phyloP scores from a whole-genome alignment of 2,888 invertebrate genomes.

The Troides aeacus region DNA sequence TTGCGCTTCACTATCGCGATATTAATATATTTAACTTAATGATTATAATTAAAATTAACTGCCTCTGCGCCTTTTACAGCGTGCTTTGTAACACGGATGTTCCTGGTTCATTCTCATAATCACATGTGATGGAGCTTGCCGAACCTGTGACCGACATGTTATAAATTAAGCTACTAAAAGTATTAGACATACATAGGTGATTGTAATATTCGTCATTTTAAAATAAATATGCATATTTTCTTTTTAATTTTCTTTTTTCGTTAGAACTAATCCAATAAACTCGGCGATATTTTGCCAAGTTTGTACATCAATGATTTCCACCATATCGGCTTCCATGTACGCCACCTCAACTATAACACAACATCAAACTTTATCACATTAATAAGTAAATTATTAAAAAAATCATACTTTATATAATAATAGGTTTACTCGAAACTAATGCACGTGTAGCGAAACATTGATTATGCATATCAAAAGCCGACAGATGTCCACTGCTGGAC shows the following conservation, averaged over 20 bases:
- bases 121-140: too few species aligned
- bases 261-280: slow-evolving; percentile 48
- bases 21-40: slow-evolving; percentile 3
- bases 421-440: neutral
- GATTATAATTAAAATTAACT: too few species aligned
- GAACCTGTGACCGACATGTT: too few species aligned
- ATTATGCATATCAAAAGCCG: neutral
- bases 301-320: slow-evolving; percentile 48
- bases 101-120: too few species aligned
- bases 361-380: neutral
- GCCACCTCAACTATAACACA: slow-evolving; percentile 55
- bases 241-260: slow-evolving; percentile 31
- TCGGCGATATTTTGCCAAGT: slow-evolving; percentile 59
- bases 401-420: neutral
- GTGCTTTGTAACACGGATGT: too few species aligned
- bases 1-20: neutral
- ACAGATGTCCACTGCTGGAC: too few species aligned
- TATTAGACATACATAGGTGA: too few species aligned
- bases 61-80: too few species aligned
- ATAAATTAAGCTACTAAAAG: too few species aligned
- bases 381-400: neutral
- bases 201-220: neutral
- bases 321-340: slow-evolving; percentile 54
- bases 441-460: neutral
- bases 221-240: neutral